Base-by-base conservation (phyloP, 2,113 vertebrate genomes). In the Corapipo altera region DNA sequence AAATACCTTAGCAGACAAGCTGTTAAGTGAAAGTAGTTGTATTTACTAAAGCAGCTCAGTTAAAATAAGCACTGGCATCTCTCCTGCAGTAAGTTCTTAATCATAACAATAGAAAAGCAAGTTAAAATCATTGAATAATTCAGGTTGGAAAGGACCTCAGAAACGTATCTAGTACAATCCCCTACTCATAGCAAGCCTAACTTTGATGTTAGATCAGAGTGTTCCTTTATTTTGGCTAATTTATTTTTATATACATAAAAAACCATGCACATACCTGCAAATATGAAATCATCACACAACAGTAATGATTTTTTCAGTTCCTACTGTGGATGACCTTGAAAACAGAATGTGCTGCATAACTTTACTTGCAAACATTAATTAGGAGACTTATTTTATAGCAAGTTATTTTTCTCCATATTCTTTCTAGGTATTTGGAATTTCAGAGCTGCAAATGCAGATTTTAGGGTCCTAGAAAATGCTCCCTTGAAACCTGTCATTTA, bases 341-440 rank as follows among this genome's bases (percentile, higher is more conserved):
- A 85, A 57, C 3, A 57, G 6, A 78, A 95, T 21, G 19, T 61
- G 18, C 43, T 79, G 16, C 15, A 2, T 64, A 76, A 55, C 27
- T 71, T 78, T 21, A 59, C 33, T 79, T 73, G 30, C 9, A 59
- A 79, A 48, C n/a, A 37, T 62, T 62, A 55, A 67, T 8, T 51
- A 27, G 28, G 32, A 49, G 17, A 3, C 0, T 78, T 78, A 59
- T 44, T 79, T 78, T 67, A 88, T 22, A 79, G 6, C 32, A 65
- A 64, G 20, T 54, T 54, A 11, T 32, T 85, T 64, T 75, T 49
- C 70, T 74, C 39, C 21, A 35, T 55, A 54, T 62, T 89, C 22
- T 66, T 81, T 67, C 57, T 23, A 77, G 16, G 16, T 21, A 71
- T 59, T 18, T 79, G 78, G 66, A 82, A 95, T 76, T 88, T 88